phyloP scores from a whole-genome alignment of 2,888 invertebrate genomes.

The Lepidocyrtoides sp. region DNA sequence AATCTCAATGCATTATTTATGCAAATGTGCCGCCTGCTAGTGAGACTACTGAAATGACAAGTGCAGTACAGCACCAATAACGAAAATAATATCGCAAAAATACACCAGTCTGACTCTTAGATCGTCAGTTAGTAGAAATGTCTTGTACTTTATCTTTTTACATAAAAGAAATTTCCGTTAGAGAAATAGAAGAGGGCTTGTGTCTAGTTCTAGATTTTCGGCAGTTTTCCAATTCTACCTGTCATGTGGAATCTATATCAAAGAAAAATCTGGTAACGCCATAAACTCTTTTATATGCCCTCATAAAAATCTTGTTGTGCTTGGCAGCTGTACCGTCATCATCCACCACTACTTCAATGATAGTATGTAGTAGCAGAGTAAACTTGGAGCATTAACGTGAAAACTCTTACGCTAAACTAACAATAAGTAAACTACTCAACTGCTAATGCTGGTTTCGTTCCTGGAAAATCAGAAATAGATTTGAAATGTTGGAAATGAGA shows the following conservation, averaged over 20 bases:
- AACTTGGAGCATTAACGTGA: background rate
- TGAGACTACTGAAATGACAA: background rate
- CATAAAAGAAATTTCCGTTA: background rate
- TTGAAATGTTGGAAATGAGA: background rate
- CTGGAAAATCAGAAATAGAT: background rate
- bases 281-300: slow-evolving; percentile 53
- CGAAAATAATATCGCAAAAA: too few species aligned
- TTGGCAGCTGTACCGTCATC: slow-evolving; percentile 27
- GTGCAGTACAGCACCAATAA: background rate
- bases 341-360: background rate
- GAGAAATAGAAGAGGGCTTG: background rate
- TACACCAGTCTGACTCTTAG: too few species aligned
- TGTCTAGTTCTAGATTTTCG: slow-evolving; percentile 1
- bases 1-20: slow-evolving; percentile 52
- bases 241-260: slow-evolving; percentile 60
- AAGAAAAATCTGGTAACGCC: slow-evolving; percentile 62
- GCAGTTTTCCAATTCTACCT: slow-evolving; percentile 71
- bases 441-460: too few species aligned
- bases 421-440: too few species aligned
- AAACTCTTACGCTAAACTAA: too few species aligned
- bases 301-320: slow-evolving; percentile 55
- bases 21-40: slow-evolving; percentile 24
- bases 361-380: background rate
- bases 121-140: too few species aligned
- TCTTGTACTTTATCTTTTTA: background rate